These are phyloP conservation scores for Coboldia fuscipes DNA, from an alignment of 1,140 invertebrate genomes.

Conservation along the genomic window DNA sequence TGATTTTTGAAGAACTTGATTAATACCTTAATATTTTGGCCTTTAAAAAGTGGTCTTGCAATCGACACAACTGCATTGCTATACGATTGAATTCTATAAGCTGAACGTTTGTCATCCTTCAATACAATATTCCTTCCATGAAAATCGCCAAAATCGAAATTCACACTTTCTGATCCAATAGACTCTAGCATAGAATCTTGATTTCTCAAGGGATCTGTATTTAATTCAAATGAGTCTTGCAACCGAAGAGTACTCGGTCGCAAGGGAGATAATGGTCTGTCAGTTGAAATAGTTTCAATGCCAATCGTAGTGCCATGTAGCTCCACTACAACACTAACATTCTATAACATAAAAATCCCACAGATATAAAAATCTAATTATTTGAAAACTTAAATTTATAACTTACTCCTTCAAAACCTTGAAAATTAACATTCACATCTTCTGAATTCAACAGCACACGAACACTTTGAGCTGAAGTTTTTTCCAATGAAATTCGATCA, in stretches of 20 bases:
- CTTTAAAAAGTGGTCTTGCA: constrained; percentile 17
- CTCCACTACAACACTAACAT: constrained; percentile 53
- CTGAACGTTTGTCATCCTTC: constrained; percentile 12
- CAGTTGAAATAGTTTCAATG: constrained; percentile 31
- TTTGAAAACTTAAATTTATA: constrained; percentile 3
- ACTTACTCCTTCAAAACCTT: constrained; percentile 46
- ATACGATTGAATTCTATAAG: constrained; percentile 13
- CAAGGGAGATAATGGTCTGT: constrained; percentile 27
- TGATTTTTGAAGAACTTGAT: neutral
- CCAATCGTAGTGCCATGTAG: constrained; percentile 43
- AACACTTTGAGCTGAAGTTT: constrained; percentile 31
- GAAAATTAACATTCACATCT: constrained; percentile 61
- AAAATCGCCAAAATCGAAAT: constrained; percentile 38
- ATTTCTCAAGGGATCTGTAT: constrained; percentile 30
- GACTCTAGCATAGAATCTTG: constrained; percentile 22
- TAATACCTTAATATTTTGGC: constrained; percentile 16
- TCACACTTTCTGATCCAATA: constrained; percentile 18
- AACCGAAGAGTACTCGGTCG: constrained; percentile 28
- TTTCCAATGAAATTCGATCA: constrained; percentile 43
- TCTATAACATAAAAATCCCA: constrained; percentile 22
- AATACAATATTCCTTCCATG: constrained; percentile 57
- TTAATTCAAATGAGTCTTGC: constrained; percentile 37
- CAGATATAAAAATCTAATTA: neutral
- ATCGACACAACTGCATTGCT: constrained; percentile 17
- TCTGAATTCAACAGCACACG: constrained; percentile 56